Base-by-base conservation (phyloP, 1,140 invertebrate species). In the Anadara kagoshimensis region DNA sequence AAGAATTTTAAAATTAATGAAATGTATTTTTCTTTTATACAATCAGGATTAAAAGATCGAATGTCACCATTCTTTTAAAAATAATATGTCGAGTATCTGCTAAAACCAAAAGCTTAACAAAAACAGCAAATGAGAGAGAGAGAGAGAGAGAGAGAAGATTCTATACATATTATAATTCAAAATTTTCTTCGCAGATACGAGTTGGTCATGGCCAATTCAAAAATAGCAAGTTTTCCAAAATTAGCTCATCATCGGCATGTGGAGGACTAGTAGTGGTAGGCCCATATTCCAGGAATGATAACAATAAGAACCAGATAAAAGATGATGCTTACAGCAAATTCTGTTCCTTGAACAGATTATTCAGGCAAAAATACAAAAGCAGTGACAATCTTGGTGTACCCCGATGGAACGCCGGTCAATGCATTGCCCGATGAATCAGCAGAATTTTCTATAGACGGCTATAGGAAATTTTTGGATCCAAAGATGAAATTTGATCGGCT, bases 401-500 rank as follows among this genome's bases (percentile, higher is more conserved):
- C 43, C 18, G 61, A 63, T 45, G 61, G 18, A 20, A 44, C 43
- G 44, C 16, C 20, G n/a, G 61, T 45, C 5, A 63, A 0, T n/a
- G n/a, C 36, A 47, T 26, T 63, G n/a, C 61, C 61, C 18, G 61
- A 63, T n/a, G 26, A 22, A 18, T 63, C 61, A n/a, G 36, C 18
- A n/a, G 44, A 43, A 44, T 63, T 63, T 41, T 43, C 36, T n/a
- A 16, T 63, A 11, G 44, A 63, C 12, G 61, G 43, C 11, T 63
- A 63, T 41, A 44, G 61, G 24, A 26, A 43, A 18, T 63, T 44
- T 45, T 29, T 63, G n/a, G 61, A 63, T 63, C 61, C 61, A 18
- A 63, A 63, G 29, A 43, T 43, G 20, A 63, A 47, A 45, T 63
- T 43, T 20, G 61, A 63, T 63, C 36, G 61, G 20, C 43, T 63